Percentiles rank a stretch among this genome's conserved stretches.
Conservation (phyloP, 1,140 invertebrate genomes). For the Monomorium pharaonis region DNA sequence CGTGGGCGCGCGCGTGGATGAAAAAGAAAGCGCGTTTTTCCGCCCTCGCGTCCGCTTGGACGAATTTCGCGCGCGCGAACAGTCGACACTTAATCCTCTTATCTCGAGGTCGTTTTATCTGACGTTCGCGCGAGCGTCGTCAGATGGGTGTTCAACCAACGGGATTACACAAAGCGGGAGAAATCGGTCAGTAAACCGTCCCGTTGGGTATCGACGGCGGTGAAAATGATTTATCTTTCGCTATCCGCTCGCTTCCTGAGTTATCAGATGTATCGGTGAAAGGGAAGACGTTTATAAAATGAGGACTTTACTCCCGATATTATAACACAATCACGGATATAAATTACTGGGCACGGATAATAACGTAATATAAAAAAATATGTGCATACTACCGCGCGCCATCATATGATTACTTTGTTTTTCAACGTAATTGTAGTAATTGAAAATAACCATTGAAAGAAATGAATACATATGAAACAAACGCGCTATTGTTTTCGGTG, state of each 20-base stretch:
- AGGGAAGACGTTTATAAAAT: background rate
- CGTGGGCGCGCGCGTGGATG: no score
- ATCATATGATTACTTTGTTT: background rate
- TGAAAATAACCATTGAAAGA: no score
- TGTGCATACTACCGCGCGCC: no score
- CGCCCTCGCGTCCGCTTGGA: background rate
- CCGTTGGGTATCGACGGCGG: background rate
- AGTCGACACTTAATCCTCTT: slow-evolving; percentile 40
- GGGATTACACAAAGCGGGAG: slow-evolving; percentile 32
- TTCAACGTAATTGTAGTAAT: background rate
- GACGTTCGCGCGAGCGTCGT: slow-evolving; percentile 13
- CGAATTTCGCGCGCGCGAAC: background rate
- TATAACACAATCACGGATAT: background rate
- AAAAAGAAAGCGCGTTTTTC: background rate
- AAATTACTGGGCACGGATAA: no score
- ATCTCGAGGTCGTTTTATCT: slow-evolving; percentile 36
- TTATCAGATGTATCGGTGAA: background rate
- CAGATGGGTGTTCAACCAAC: background rate
- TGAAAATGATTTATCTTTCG: background rate
- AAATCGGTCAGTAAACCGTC: slow-evolving; percentile 35
- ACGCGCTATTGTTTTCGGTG: no score
- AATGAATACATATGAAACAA: no score
- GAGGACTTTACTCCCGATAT: background rate
- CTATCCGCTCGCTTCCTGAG: background rate
- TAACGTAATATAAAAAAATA: no score